Conservation (phyloP, 2,888 invertebrate species). For the Trichogramma dendrolimi region DNA sequence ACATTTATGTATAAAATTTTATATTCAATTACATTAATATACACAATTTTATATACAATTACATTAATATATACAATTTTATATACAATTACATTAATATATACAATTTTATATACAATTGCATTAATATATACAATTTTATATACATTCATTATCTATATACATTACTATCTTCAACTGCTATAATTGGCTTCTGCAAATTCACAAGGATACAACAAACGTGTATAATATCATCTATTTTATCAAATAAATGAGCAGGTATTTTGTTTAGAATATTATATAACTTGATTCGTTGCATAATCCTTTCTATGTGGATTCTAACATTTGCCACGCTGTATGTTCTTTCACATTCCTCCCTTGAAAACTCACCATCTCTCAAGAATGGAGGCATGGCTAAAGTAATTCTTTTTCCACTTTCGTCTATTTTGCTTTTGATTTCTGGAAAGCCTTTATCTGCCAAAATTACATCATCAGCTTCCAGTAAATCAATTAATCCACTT, state of each 20-base stretch:
- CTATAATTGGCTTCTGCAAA: constrained; percentile 26
- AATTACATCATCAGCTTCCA: constrained; percentile 27
- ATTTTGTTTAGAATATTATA: constrained; percentile 25
- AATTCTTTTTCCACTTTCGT: constrained; percentile 21
- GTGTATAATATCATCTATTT: constrained; percentile 24
- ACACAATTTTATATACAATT: too few species aligned
- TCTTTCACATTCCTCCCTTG: constrained; percentile 6
- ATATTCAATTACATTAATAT: too few species aligned
- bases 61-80: too few species aligned
- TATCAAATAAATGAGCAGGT: constrained; percentile 12
- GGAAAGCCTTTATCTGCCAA: constrained; percentile 32
- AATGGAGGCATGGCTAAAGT: constrained; percentile 22
- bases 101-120: too few species aligned
- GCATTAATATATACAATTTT: too few species aligned
- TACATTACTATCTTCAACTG: too few species aligned
- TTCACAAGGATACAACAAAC: constrained; percentile 28
- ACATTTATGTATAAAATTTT: too few species aligned
- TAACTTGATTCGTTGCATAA: constrained; percentile 25
- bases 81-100: too few species aligned
- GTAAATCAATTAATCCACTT: constrained; percentile 25
- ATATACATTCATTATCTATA: too few species aligned
- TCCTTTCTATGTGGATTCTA: constrained; percentile 17
- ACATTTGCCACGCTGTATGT: constrained; percentile 9
- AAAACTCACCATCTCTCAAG: constrained; percentile 7
- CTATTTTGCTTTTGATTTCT: constrained; percentile 16